Percentiles rank a stretch among this genome's conserved stretches.
phyloP scores from a whole-genome alignment of 2,113 vertebrate species.

The Machaerirhynchus nigripectus region DNA sequence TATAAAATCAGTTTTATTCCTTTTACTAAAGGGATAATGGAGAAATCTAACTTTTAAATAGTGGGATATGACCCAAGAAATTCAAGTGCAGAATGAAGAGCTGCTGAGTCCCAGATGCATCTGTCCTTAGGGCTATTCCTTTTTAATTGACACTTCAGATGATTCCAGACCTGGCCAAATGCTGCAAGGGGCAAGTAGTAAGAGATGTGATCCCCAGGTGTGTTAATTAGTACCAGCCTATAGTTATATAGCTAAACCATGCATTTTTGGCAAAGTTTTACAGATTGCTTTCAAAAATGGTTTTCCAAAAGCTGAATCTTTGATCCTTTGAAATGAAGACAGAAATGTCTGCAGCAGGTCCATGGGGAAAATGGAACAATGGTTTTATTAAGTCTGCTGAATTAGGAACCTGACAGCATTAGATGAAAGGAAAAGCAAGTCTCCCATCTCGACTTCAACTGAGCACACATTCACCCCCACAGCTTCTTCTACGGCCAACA shows the following conservation, averaged over 20 bases:
- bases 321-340: neutral
- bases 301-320: slow-evolving; percentile 1
- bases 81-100: neutral
- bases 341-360: neutral
- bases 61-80: neutral
- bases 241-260: neutral
- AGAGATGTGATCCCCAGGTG: neutral
- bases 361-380: neutral
- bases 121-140: neutral
- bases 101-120: neutral
- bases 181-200: neutral
- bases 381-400: slow-evolving; percentile 6
- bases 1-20: neutral
- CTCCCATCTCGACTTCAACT: neutral
- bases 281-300: neutral
- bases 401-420: neutral
- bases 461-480: neutral
- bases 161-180: neutral
- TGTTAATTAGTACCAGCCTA: neutral
- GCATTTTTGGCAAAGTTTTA: neutral
- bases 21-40: neutral
- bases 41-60: neutral
- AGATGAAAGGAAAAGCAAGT: neutral
- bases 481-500: neutral
- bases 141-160: neutral